Percentiles rank a stretch among this genome's conserved stretches.
Conservation (phyloP, 2,797 vertebrate species). For the Neosalanx taihuensis region DNA sequence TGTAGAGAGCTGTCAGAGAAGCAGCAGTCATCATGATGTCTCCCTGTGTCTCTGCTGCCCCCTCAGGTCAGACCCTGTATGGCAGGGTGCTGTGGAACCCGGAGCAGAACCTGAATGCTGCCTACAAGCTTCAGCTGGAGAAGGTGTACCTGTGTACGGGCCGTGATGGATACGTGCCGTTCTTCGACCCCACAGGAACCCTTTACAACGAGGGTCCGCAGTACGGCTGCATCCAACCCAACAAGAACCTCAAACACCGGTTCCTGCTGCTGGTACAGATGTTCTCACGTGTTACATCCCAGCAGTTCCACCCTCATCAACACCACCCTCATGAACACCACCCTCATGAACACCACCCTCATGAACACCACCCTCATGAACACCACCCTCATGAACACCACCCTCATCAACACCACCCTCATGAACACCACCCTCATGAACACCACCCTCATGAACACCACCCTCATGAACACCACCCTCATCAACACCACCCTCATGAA, state of each 20-base stretch:
- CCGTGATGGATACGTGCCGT: constrained; percentile 92
- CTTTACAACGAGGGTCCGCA: constrained; percentile 95
- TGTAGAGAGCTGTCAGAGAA: no score
- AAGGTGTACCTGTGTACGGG: constrained; percentile 98
- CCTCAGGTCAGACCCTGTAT: constrained; percentile 88
- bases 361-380: no score
- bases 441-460: no score
- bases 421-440: no score
- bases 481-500: neutral
- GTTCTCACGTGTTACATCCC: neutral
- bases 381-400: no score
- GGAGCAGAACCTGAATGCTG: constrained; percentile 91
- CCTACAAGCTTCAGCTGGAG: constrained; percentile 93
- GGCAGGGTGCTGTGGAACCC: constrained; percentile 95
- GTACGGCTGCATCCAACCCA: constrained; percentile 96
- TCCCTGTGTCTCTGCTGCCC: constrained; percentile 25
- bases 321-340: no score
- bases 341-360: no score
- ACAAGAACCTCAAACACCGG: constrained; percentile 92
- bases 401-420: neutral
- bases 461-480: neutral
- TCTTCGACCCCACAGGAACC: constrained; percentile 94
- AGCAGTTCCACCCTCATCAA: neutral
- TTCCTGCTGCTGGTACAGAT: constrained; percentile 89
- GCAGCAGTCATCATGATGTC: no score